A percentile compares a stretch with the other conserved stretches of the same genome.
Evolutionary conservation across 2,113 vertebrate species (phyloP).

Genomic region (Emydocephalus ijimae): DNA sequence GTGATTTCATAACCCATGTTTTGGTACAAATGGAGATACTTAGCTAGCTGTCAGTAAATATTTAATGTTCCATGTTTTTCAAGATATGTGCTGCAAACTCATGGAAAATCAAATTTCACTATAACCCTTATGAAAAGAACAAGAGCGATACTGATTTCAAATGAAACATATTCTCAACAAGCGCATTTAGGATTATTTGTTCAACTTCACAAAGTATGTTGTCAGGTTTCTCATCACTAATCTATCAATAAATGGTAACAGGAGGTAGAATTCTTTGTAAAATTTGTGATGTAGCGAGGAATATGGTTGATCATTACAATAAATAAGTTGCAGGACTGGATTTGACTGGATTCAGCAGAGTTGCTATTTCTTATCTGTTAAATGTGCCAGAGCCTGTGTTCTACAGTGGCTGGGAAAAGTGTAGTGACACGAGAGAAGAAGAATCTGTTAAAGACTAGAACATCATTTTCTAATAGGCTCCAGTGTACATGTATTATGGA

Average conservation of each 20-base stretch:
- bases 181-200: not conserved
- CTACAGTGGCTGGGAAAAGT: too few relatives aligned
- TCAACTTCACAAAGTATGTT: not conserved
- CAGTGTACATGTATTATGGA: not conserved
- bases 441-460: not conserved
- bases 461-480: not conserved
- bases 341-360: not conserved
- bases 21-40: not conserved
- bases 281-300: not conserved
- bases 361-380: not conserved
- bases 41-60: not conserved
- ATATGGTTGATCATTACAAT: not conserved
- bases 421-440: too few relatives aligned
- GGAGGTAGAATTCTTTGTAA: not conserved
- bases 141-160: not conserved
- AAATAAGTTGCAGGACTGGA: not conserved
- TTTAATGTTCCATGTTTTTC: not conserved
- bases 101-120: not conserved
- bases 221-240: not conserved
- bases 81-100: not conserved
- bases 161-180: not conserved
- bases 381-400: too few relatives aligned
- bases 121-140: not conserved
- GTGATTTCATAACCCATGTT: not conserved
- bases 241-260: not conserved